phyloP scores from a whole-genome alignment of 1,140 invertebrate genomes.

The Calephelis virginiensis region DNA sequence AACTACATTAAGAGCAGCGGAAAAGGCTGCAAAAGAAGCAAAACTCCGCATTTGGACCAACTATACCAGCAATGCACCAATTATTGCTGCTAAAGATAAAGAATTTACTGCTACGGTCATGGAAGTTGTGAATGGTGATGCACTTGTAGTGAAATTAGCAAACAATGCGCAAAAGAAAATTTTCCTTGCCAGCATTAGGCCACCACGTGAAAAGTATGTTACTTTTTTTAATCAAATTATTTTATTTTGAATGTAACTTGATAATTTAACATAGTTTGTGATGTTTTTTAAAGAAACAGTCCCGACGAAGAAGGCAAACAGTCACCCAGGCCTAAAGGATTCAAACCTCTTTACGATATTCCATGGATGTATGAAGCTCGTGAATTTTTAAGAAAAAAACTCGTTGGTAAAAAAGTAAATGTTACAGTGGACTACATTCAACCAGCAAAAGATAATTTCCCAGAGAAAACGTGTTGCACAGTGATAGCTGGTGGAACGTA shows the following conservation, averaged over 20 bases:
- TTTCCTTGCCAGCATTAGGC: slow-evolving; percentile 96
- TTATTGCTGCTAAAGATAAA: slow-evolving; percentile 88
- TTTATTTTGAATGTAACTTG: neutral
- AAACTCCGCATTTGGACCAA: slow-evolving; percentile 94
- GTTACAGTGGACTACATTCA: slow-evolving; percentile 98
- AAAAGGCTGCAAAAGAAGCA: slow-evolving; percentile 93
- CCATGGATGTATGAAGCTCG: slow-evolving; percentile 99
- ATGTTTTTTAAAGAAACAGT: slow-evolving; percentile 42
- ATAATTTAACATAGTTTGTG: slow-evolving; percentile 9
- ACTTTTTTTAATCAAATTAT: slow-evolving; percentile 19
- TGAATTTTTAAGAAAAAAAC: slow-evolving; percentile 97
- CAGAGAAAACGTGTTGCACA: slow-evolving; percentile 97
- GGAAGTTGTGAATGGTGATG: slow-evolving; percentile 97
- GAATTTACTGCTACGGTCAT: slow-evolving; percentile 92
- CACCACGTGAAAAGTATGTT: slow-evolving; percentile 86
- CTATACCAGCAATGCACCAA: slow-evolving; percentile 82
- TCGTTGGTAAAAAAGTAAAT: slow-evolving; percentile 97
- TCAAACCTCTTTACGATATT: slow-evolving; percentile 94
- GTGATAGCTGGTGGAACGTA: slow-evolving; percentile 90
- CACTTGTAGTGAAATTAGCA: slow-evolving; percentile 89
- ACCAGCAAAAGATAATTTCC: slow-evolving; percentile 93
- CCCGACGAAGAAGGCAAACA: slow-evolving; percentile 83
- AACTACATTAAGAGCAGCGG: slow-evolving; percentile 90
- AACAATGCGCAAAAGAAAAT: slow-evolving; percentile 93
- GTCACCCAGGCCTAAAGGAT: slow-evolving; percentile 80